Percentiles rank a stretch among this genome's conserved stretches.
Evolutionary conservation across 2,888 invertebrate genomes (phyloP).

Genomic region (Trimorus sp.): DNA sequence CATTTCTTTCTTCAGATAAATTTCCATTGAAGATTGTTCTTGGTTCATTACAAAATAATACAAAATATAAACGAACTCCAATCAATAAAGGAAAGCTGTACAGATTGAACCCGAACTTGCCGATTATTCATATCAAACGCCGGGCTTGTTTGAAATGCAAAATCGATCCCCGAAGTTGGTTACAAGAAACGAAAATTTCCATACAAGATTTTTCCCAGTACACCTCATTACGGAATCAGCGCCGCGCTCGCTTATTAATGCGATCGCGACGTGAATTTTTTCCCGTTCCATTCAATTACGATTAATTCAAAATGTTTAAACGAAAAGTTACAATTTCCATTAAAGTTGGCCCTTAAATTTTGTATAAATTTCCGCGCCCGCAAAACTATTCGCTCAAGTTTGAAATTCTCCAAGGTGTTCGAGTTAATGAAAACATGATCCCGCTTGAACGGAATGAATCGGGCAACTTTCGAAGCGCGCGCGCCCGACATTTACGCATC

Average conservation of each 20-base stretch:
- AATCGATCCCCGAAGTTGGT: no score
- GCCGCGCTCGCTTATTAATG: constrained; percentile 11
- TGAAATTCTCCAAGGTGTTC: constrained; percentile 64
- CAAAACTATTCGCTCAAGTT: constrained; percentile 60
- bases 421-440: constrained; percentile 63
- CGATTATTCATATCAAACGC: no score
- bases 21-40: no score
- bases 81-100: no score
- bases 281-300: constrained; percentile 32
- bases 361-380: constrained; percentile 59
- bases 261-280: constrained; percentile 6
- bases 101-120: no score
- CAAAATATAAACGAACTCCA: no score
- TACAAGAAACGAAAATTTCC: no score
- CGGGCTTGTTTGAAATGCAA: no score
- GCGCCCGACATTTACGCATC: constrained; percentile 55
- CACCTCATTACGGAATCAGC: not conserved
- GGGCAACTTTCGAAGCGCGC: constrained; percentile 55
- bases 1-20: no score
- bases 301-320: constrained; percentile 60
- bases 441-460: constrained; percentile 57
- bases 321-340: constrained; percentile 59
- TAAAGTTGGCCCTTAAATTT: constrained; percentile 61
- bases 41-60: no score
- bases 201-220: no score